These are phyloP conservation scores for Euplagia quadripunctaria DNA, from an alignment of 2,888 invertebrate species.

Conservation along the genomic window DNA sequence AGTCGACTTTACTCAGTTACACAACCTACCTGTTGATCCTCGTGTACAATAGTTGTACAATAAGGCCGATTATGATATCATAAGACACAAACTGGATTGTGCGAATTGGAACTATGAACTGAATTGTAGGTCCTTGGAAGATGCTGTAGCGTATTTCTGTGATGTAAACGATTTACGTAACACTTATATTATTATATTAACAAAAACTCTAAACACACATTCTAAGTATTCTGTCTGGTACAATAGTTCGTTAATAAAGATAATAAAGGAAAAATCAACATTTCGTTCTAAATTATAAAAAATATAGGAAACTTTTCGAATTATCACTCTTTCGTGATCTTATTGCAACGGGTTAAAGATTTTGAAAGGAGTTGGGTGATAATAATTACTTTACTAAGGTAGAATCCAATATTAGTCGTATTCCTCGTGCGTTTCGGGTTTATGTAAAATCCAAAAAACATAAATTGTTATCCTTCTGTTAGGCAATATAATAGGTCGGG, in stretches of 20 bases:
- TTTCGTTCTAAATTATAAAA: neutral
- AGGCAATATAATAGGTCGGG: too few relatives aligned
- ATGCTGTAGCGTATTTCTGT: neutral
- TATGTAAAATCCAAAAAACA: neutral
- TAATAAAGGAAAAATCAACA: neutral
- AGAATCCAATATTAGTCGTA: neutral
- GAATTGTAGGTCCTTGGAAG: neutral
- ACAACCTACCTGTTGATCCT: too few relatives aligned
- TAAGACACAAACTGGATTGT: neutral
- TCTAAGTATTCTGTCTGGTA: neutral
- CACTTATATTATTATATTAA: too few relatives aligned
- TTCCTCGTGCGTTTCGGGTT: too few relatives aligned
- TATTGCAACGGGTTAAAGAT: neutral
- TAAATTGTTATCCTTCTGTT: neutral
- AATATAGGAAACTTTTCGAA: neutral
- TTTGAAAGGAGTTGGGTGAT: neutral
- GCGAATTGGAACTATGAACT: neutral
- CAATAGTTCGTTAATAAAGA: neutral
- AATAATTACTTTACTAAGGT: neutral
- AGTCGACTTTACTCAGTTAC: too few relatives aligned
- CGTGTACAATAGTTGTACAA: too few relatives aligned
- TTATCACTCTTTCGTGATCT: neutral
- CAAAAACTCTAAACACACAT: neutral
- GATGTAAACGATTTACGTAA: too few relatives aligned
- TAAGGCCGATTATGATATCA: neutral